phyloP scores from a whole-genome alignment of 2,888 invertebrate species.

The Ectemnius continuus region DNA sequence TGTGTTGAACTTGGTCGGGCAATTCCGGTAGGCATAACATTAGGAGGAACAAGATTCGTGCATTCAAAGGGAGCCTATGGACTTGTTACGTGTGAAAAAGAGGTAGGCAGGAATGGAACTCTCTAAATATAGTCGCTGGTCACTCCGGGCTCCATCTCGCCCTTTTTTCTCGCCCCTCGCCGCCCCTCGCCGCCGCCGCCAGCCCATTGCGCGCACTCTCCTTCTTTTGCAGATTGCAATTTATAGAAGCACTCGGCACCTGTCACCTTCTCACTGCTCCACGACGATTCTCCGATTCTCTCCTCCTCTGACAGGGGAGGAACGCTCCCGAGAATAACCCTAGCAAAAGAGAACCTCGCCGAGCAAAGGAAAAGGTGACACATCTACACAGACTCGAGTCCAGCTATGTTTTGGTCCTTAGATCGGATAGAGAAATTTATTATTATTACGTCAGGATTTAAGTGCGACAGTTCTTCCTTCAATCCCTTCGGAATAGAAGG shows the following conservation, averaged over 20 bases:
- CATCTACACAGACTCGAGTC: too few species aligned
- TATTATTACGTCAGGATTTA: too few species aligned
- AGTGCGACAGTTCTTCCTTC: too few species aligned
- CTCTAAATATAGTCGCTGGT: slow-evolving; percentile 61
- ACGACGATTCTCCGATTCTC: slow-evolving; percentile 25
- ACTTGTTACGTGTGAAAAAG: not conserved
- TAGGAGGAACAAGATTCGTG: not conserved
- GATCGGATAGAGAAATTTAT: too few species aligned
- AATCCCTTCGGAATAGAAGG: too few species aligned
- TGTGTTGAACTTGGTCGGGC: too few species aligned
- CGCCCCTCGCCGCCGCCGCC: not conserved
- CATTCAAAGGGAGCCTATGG: not conserved
- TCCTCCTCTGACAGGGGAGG: slow-evolving; percentile 2
- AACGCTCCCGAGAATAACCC: slow-evolving; percentile 47
- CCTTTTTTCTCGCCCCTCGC: slow-evolving; percentile 1
- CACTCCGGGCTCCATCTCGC: slow-evolving; percentile 24
- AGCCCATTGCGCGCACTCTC: slow-evolving; percentile 22
- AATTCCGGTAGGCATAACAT: too few species aligned
- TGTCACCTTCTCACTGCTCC: slow-evolving; percentile 64
- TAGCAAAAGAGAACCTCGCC: slow-evolving; percentile 18
- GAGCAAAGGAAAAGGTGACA: not conserved
- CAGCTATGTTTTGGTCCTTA: too few species aligned
- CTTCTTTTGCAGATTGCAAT: slow-evolving; percentile 59
- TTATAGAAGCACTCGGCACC: slow-evolving; percentile 73
- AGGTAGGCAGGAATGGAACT: slow-evolving; percentile 29